Evolutionary conservation across 2,113 vertebrate genomes (phyloP).

Genomic region (Spea bombifrons): DNA sequence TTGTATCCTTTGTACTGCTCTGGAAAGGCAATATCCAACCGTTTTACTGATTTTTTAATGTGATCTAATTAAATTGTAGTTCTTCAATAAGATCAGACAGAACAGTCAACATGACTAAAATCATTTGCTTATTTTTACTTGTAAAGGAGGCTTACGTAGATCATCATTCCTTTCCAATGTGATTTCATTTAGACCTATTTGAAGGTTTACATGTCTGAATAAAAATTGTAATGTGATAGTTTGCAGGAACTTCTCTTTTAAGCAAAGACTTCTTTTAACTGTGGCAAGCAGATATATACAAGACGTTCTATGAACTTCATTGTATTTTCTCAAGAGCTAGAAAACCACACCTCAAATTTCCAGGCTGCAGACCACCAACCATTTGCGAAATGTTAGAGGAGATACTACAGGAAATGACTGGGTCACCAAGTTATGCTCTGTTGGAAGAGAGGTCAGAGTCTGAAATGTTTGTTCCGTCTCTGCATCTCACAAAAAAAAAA

Average conservation of each 20-base stretch:
- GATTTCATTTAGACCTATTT: conserved; percentile 62
- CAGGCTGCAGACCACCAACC: conserved; percentile 51
- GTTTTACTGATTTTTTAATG: conserved; percentile 2
- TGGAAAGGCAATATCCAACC: neutral
- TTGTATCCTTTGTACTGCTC: neutral
- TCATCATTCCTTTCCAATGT: conserved; percentile 56
- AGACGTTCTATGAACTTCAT: conserved; percentile 52
- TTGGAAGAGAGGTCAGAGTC: conserved; percentile 18
- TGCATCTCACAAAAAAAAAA: conserved; percentile 6
- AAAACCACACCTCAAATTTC: conserved; percentile 56
- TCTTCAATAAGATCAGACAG: conserved; percentile 51
- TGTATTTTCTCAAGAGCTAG: conserved; percentile 54
- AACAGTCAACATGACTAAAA: conserved; percentile 49
- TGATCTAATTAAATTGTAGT: conserved; percentile 31
- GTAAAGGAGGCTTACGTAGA: conserved; percentile 56
- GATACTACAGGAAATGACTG: conserved; percentile 27
- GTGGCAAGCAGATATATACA: conserved; percentile 62
- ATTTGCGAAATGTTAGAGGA: conserved; percentile 21
- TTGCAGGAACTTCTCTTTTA: conserved; percentile 57
- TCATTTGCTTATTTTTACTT: conserved; percentile 64
- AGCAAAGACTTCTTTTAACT: conserved; percentile 55
- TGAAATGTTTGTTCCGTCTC: conserved; percentile 20
- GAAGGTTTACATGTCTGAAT: conserved; percentile 64
- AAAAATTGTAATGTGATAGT: conserved; percentile 61
- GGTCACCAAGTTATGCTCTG: conserved; percentile 19